Evolutionary conservation across 2,113 vertebrate genomes (phyloP).

Genomic region (Psittacus erithacus): DNA sequence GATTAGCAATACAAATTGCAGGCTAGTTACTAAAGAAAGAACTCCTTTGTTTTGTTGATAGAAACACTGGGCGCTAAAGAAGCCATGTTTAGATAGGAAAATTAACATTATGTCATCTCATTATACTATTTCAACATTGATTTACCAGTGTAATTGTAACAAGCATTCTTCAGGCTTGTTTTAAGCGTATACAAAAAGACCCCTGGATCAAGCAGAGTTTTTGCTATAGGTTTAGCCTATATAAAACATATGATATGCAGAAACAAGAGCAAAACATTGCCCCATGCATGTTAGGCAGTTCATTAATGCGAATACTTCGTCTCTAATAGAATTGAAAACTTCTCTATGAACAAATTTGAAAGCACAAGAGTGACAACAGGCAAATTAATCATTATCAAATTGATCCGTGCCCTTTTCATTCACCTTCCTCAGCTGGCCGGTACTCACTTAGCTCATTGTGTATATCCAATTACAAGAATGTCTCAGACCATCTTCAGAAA

Average conservation of each 20-base stretch:
- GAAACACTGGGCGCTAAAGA: not conserved
- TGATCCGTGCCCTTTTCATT: conserved; percentile 58
- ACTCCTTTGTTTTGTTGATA: not conserved
- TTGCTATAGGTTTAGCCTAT: not conserved
- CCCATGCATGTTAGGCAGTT: not conserved
- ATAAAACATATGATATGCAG: not conserved
- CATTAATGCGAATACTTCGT: conserved; percentile 36
- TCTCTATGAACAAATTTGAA: conserved; percentile 58
- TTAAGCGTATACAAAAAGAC: not conserved
- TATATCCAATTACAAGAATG: conserved; percentile 5
- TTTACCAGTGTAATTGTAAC: not conserved
- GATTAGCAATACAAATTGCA: not conserved
- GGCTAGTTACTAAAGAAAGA: not conserved
- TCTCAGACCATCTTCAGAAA: not conserved
- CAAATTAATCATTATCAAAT: conserved; percentile 70
- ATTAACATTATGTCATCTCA: not conserved
- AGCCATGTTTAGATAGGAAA: not conserved
- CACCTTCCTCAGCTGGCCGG: conserved; percentile 35
- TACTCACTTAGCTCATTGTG: conserved; percentile 3
- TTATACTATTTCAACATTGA: not conserved
- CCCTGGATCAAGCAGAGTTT: not conserved
- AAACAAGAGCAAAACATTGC: conserved; percentile 56
- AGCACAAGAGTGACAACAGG: conserved; percentile 53
- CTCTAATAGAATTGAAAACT: conserved; percentile 66
- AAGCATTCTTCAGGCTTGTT: not conserved